Evolutionary conservation across 2,797 vertebrate species (phyloP), one percentile per base, ranked within the genome.

Genomic region (Arctocebus calabarensis): DNA sequence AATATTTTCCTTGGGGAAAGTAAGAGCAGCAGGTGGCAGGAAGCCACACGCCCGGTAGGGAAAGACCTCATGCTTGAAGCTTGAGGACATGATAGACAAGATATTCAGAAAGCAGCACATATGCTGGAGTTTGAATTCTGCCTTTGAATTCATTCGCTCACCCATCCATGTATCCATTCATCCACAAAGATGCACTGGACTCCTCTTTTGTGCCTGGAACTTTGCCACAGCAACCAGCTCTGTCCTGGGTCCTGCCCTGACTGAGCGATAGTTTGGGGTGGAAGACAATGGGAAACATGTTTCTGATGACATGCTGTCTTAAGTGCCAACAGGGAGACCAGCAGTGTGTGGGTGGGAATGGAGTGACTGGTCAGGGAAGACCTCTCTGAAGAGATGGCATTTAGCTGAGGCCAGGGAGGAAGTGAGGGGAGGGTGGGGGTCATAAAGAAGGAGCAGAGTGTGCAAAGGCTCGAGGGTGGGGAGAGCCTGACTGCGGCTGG

Each of bases 191-290:
- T 0, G 52, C 66, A 34, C 23, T 0, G 3, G 34, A 37, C 9
- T 32, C 32, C 59, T 52, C 34, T 22, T 4, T 12, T 0, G 12
- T 3, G 55, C 86, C 23, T 59, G 37, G 22, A 64, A 43, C 37
- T 4, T 27, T 5, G 48, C 68, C 48, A 22, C 17, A 25, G 32
- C 5, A 22, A 17, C 57, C 59, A 61, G n/a, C 23, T 10, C 40
- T 25, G 2, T 7, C 7, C 2, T 6, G 37, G 62, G 0, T 32
- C 14, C 84, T 29, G 48, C 4, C 43, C n/a, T 43, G 62, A 0
- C 13, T 1, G 55, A 71, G 71, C 4, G 3, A 23, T 4, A 19
- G 62, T 1, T 16, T 6, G 10, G 34, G 1, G 9, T 0, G 59
- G 66, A 61, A 61, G 59, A 29, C 40, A 3, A 17, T 23, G 52